Conservation (phyloP, 2,113 vertebrate species). For the Apteryx mantelli region DNA sequence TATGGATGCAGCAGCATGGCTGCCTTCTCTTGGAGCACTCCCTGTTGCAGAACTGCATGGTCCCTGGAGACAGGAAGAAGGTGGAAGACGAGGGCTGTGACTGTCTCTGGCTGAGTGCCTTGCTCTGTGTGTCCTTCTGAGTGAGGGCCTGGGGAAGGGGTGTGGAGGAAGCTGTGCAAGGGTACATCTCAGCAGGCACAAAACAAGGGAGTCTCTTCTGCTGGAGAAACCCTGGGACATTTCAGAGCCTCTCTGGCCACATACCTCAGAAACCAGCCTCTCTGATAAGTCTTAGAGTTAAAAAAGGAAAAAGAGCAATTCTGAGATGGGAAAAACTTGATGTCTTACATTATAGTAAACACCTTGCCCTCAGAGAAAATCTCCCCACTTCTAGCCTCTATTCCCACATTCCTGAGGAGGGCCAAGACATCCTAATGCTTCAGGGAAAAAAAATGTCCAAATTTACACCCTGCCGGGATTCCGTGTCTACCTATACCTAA, state of each 20-base stretch:
- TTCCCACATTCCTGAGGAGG: not conserved
- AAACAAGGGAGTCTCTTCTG: not conserved
- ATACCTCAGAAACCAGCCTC: not conserved
- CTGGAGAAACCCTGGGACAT: not conserved
- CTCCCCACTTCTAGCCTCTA: not conserved
- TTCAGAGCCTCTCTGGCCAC: not conserved
- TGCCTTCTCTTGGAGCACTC: not conserved
- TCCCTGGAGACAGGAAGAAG: not conserved
- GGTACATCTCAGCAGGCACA: not conserved
- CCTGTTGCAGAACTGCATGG: not conserved
- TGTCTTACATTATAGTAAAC: not conserved
- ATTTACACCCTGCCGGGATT: not conserved
- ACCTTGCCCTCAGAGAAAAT: not conserved
- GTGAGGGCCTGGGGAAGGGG: not conserved
- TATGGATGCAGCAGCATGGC: not conserved
- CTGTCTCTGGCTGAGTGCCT: not conserved
- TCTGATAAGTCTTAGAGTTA: not conserved
- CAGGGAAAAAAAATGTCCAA: not conserved
- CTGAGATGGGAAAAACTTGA: not conserved
- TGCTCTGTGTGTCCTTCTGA: not conserved
- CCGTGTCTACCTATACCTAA: not conserved
- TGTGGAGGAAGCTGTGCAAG: not conserved
- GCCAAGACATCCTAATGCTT: not conserved
- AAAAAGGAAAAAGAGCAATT: not conserved
- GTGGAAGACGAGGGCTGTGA: not conserved